Evolutionary conservation across 2,797 vertebrate genomes (phyloP).

Genomic region (Phataginus tricuspis): DNA sequence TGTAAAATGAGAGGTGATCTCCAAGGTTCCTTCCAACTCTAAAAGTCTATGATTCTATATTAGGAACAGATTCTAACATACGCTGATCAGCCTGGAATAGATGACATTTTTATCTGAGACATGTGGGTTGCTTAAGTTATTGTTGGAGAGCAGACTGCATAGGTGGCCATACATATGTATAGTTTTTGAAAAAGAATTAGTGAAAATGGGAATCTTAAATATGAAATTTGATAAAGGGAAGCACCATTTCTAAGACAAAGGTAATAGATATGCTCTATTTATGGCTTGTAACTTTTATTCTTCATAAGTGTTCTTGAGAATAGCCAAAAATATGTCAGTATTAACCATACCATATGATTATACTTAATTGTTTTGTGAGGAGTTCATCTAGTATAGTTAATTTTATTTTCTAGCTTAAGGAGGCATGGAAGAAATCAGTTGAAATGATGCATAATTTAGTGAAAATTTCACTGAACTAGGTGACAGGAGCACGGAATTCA

Average conservation of each 20-base stretch:
- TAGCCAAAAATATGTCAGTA: slow-evolving; percentile 24
- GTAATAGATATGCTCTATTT: slow-evolving; percentile 34
- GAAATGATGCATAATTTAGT: neutral
- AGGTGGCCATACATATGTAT: neutral
- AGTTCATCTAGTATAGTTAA: slow-evolving; percentile 33
- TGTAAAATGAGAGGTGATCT: slow-evolving; percentile 78
- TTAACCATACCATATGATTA: neutral
- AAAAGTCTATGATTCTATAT: slow-evolving; percentile 76
- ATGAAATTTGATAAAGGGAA: slow-evolving; percentile 38
- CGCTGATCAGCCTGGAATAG: slow-evolving; percentile 62
- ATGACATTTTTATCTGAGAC: slow-evolving; percentile 72
- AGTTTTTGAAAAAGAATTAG: slow-evolving; percentile 13
- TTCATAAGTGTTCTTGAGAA: slow-evolving; percentile 47
- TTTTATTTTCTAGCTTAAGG: slow-evolving; percentile 60
- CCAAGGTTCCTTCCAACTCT: slow-evolving; percentile 69
- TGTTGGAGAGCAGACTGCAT: slow-evolving; percentile 2
- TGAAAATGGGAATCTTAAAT: slow-evolving; percentile 17
- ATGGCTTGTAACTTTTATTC: slow-evolving; percentile 42
- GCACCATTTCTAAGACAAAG: slow-evolving; percentile 60
- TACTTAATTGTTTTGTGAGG: slow-evolving; percentile 28
- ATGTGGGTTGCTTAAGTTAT: slow-evolving; percentile 57
- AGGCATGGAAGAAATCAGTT: slow-evolving; percentile 23
- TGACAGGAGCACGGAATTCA: neutral
- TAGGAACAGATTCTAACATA: slow-evolving; percentile 73
- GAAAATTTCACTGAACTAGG: neutral